Evolutionary conservation across 2,113 vertebrate species (phyloP).

Genomic region (Ornithorhynchus anatinus): DNA sequence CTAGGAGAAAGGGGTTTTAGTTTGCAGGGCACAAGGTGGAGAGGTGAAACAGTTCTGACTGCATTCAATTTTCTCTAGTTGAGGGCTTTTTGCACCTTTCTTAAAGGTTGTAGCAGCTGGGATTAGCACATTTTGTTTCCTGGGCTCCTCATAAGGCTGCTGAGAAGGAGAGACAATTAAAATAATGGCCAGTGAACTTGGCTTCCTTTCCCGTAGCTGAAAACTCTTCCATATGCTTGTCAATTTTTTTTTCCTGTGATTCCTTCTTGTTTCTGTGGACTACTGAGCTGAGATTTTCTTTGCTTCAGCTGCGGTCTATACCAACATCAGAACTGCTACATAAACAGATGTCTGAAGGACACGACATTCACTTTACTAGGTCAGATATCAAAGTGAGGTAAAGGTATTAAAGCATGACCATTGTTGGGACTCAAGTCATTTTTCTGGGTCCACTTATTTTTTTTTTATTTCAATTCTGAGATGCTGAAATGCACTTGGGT

Average conservation of each 20-base stretch:
- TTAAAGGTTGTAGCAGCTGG: constrained; percentile 48
- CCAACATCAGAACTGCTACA: background rate
- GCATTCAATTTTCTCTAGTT: constrained; percentile 53
- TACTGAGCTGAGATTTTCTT: constrained; percentile 19
- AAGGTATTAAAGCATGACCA: background rate
- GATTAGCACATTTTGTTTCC: constrained; percentile 69
- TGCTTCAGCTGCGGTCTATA: background rate
- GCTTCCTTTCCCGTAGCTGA: constrained; percentile 37
- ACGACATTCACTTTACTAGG: background rate
- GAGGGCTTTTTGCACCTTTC: constrained; percentile 57
- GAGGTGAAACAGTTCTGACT: constrained; percentile 42
- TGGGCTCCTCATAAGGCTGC: constrained; percentile 49
- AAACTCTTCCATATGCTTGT: constrained; percentile 53
- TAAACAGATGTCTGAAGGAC: background rate
- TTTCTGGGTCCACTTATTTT: background rate
- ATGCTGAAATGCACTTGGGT: no score
- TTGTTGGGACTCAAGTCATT: background rate
- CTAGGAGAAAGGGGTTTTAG: constrained; percentile 34
- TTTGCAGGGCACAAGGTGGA: constrained; percentile 15
- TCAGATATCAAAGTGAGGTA: no score
- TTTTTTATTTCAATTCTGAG: background rate
- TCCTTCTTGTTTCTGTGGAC: constrained; percentile 32
- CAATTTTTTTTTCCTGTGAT: constrained; percentile 29
- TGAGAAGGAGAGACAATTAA: constrained; percentile 66
- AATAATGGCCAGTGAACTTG: constrained; percentile 63